A percentile compares a stretch with the other conserved stretches of the same genome.
These are phyloP conservation scores for Melierax canorus DNA, from an alignment of 2,113 vertebrate genomes.

Conservation along the genomic window DNA sequence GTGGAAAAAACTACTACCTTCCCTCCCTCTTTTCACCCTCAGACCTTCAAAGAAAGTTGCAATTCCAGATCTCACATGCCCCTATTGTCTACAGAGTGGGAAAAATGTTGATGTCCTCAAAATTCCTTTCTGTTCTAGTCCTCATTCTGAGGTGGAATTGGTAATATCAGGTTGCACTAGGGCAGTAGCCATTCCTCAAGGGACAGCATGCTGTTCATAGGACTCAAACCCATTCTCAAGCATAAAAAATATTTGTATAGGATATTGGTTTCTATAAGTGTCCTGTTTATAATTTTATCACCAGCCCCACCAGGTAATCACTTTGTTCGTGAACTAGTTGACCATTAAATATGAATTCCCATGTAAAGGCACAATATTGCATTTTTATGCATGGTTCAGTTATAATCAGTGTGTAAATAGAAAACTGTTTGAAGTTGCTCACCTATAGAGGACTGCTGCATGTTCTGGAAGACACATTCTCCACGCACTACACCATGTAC, in stretches of 20 bases:
- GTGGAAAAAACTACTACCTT: not conserved
- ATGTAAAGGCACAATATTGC: not conserved
- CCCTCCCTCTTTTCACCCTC: not conserved
- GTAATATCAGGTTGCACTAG: not conserved
- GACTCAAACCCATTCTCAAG: not conserved
- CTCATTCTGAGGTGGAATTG: not conserved
- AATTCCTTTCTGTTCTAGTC: not conserved
- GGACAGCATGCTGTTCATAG: not conserved
- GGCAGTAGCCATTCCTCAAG: not conserved
- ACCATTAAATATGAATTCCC: not conserved
- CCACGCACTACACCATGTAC: not conserved
- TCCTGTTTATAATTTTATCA: not conserved
- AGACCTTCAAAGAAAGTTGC: not conserved
- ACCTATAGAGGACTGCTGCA: not conserved
- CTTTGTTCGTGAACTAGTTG: not conserved
- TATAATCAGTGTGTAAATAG: not conserved
- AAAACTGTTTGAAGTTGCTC: not conserved
- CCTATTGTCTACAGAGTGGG: not conserved
- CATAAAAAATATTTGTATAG: not conserved
- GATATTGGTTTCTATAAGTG: not conserved
- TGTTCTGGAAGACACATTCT: not conserved
- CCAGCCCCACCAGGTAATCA: not conserved
- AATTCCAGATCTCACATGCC: not conserved
- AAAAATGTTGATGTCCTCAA: not conserved
- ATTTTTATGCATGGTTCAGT: not conserved